phyloP scores from a whole-genome alignment of 2,888 invertebrate genomes.

The Myathropa florea region DNA sequence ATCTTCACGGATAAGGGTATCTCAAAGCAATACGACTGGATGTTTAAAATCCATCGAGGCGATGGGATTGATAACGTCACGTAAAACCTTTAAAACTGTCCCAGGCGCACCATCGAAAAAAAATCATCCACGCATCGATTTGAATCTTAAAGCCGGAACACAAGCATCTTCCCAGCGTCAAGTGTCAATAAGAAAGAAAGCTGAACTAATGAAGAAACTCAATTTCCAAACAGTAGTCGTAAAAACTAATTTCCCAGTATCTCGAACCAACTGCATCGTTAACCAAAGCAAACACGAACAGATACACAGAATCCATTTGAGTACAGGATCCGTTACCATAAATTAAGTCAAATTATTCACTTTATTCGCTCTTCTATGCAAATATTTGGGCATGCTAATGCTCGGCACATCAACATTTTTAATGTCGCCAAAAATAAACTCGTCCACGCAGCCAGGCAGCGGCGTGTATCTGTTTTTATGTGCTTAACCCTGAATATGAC shows the following conservation, averaged over 20 bases:
- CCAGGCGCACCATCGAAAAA: too few relatives aligned
- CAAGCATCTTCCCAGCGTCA: too few relatives aligned
- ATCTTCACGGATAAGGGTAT: too few relatives aligned
- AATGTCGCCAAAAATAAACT: neutral
- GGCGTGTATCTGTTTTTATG: neutral
- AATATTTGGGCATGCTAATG: neutral
- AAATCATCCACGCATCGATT: too few relatives aligned
- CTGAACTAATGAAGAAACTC: too few relatives aligned
- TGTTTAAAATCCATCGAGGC: too few relatives aligned
- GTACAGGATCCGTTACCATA: slow-evolving; percentile 32
- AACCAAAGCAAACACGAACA: neutral
- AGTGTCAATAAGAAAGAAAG: too few relatives aligned
- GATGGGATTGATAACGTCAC: too few relatives aligned
- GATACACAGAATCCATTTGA: neutral
- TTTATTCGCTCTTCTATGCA: slow-evolving; percentile 1
- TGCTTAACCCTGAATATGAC: slow-evolving; percentile 6
- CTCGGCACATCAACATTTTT: neutral
- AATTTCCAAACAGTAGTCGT: too few relatives aligned
- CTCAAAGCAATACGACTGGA: too few relatives aligned
- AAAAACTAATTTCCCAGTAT: neutral
- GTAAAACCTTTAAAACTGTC: too few relatives aligned
- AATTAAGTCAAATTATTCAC: slow-evolving; percentile 18
- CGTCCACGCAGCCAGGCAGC: neutral
- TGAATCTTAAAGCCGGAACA: too few relatives aligned
- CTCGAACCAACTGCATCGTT: neutral